Percentiles rank a stretch among this genome's conserved stretches.
Evolutionary conservation across 1,140 invertebrate genomes (phyloP).

Genomic region (Cherax quadricarinatus): DNA sequence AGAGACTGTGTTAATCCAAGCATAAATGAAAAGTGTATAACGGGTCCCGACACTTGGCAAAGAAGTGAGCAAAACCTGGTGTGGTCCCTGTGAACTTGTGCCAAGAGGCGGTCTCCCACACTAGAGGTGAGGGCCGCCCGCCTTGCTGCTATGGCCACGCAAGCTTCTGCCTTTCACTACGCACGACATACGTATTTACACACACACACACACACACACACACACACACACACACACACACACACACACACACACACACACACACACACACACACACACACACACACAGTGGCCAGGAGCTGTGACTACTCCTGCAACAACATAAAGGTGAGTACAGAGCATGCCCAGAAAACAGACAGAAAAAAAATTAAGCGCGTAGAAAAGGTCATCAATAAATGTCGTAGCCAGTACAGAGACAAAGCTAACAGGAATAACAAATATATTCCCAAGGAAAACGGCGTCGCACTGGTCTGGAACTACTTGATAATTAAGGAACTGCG

Average conservation of each 20-base stretch:
- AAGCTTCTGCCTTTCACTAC: not conserved
- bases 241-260: not conserved
- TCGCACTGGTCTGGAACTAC: too few species aligned
- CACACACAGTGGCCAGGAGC: too few species aligned
- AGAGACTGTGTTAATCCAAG: constrained; percentile 59
- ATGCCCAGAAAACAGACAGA: too few species aligned
- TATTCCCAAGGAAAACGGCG: too few species aligned
- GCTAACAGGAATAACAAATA: too few species aligned
- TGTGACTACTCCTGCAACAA: too few species aligned
- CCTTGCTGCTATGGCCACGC: not conserved
- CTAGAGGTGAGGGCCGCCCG: not conserved
- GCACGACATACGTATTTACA: not conserved
- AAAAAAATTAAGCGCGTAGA: too few species aligned
- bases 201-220: not conserved
- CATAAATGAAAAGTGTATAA: constrained; percentile 64
- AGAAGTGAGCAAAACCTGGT: constrained; percentile 55
- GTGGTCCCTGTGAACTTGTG: not conserved
- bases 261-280: not conserved
- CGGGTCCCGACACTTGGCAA: constrained; percentile 63
- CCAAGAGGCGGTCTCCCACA: not conserved
- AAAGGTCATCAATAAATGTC: too few species aligned
- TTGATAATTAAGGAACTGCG: too few species aligned
- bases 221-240: not conserved
- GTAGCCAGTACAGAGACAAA: too few species aligned
- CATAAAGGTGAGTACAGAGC: too few species aligned